A percentile compares a stretch with the other conserved stretches of the same genome.
Conservation (phyloP, 2,888 invertebrate genomes). For the Calameuta filiformis region DNA sequence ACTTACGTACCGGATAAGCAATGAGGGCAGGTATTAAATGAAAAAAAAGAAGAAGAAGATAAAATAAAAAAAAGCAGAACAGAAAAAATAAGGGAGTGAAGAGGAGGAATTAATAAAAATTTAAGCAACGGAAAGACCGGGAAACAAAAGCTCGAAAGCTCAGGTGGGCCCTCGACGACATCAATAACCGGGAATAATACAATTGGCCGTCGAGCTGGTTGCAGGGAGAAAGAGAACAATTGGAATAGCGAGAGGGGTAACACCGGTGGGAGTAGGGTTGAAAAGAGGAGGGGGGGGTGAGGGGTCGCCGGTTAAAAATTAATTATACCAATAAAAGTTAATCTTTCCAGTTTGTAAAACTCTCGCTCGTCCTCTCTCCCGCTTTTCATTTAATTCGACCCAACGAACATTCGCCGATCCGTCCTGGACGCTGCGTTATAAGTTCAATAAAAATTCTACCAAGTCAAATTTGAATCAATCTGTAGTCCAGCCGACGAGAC, state of each 20-base stretch:
- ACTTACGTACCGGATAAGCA: not conserved
- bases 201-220: conserved; percentile 27
- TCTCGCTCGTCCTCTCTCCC: not conserved
- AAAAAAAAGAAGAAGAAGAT: not conserved
- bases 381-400: not conserved
- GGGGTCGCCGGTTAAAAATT: conserved; percentile 38
- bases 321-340: conserved; percentile 47
- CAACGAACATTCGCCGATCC: not conserved
- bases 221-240: not conserved
- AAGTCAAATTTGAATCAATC: conserved; percentile 15
- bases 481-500: not conserved
- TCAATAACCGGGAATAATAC: conserved; percentile 47
- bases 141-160: conserved; percentile 17
- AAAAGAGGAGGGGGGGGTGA: not conserved
- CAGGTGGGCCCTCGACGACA: conserved; percentile 28
- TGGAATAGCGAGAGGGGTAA: not conserved
- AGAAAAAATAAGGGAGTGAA: not conserved
- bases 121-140: conserved; percentile 7
- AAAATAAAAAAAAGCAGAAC: conserved; percentile 1
- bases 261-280: not conserved
- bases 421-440: conserved; percentile 10
- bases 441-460: conserved; percentile 33
- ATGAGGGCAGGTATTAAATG: not conserved
- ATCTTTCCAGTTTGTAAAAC: conserved; percentile 35
- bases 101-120: conserved; percentile 10